These are phyloP conservation scores for Ophion ventricosus DNA, from an alignment of 2,888 invertebrate genomes.

Conservation along the genomic window DNA sequence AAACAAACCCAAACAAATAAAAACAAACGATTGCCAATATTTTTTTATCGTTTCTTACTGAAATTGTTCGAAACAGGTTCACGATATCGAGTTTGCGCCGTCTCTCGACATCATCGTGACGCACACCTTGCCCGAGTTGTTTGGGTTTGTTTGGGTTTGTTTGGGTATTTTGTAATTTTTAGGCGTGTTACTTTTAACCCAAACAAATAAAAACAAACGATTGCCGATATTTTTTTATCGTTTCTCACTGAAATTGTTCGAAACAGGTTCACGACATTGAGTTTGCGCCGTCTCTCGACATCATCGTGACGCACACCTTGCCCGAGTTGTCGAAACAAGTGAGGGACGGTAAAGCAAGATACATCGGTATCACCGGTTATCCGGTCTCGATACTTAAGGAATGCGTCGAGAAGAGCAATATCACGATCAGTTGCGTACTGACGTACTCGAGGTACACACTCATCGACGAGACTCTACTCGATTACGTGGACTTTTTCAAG, in stretches of 20 bases:
- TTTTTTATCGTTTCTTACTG: background rate
- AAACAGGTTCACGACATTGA: conserved; percentile 96
- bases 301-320: conserved; percentile 93
- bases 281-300: conserved; percentile 90
- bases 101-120: conserved; percentile 90
- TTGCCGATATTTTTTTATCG: background rate
- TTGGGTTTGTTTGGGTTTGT: no score
- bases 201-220: background rate
- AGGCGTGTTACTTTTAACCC: no score
- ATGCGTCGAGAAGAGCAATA: conserved; percentile 87
- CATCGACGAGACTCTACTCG: conserved; percentile 90
- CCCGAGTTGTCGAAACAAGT: conserved; percentile 91
- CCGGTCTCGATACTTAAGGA: conserved; percentile 91
- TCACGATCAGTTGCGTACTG: conserved; percentile 89
- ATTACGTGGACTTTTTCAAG: conserved; percentile 91
- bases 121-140: conserved; percentile 93
- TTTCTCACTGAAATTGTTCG: no score
- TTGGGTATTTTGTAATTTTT: no score
- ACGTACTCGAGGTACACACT: conserved; percentile 92
- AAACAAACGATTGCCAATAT: background rate
- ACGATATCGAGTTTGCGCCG: conserved; percentile 95
- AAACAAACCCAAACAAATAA: no score
- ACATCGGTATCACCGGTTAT: conserved; percentile 95
- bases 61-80: conserved; percentile 87
- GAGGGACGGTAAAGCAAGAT: conserved; percentile 89